Evolutionary conservation across 2,888 invertebrate species (phyloP), one percentile per base, ranked within the genome.

Genomic region (Drosophila ustulata): DNA sequence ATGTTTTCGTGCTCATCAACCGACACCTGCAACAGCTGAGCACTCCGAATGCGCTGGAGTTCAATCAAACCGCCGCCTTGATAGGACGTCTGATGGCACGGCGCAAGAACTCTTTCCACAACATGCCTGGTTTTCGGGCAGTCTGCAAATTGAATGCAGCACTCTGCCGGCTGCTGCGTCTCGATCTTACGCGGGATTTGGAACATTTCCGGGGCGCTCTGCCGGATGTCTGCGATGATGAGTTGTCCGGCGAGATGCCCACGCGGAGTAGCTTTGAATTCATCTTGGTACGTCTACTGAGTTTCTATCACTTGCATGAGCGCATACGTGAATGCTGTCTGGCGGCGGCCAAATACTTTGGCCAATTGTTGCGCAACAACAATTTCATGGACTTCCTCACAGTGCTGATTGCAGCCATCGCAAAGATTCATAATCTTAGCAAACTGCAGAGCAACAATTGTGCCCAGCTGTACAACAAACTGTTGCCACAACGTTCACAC

Each of bases 81-180:
- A 82, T 92, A 34, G 91, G 90, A 1, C 88, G 92, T 1, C 70
- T 92, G 0, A 90, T 91, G 83, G 92, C 91, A 0, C 88, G 91
- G 1, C 89, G 92, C 0, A 91, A 91, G 57, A 91, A 91, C 57
- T 92, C 92, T 0, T 92, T 92, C 66, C 84, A 72, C 1, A 78
- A 77, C 18, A 88, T 92, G 88, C 82, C 79, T 7, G 92, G 92
- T 1, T 92, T 91, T 61, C 89, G 90, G 23, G 65, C 81, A 3
- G 66, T 92, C 3, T 85, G 89, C 23, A 92, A 92, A 63, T 62
- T 92, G 2, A 92, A 92, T 57, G 34, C 90, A 1, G 89, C 91
- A 0, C 79, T 92, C 0, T 90, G 91, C 8, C 90, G 92, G 0
- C 62, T 92, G 3, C 58, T 92, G 1, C 88, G 89, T 3, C 58